Conservation (phyloP, 2,113 vertebrate species). For the Mesembrinibis cayennensis region DNA sequence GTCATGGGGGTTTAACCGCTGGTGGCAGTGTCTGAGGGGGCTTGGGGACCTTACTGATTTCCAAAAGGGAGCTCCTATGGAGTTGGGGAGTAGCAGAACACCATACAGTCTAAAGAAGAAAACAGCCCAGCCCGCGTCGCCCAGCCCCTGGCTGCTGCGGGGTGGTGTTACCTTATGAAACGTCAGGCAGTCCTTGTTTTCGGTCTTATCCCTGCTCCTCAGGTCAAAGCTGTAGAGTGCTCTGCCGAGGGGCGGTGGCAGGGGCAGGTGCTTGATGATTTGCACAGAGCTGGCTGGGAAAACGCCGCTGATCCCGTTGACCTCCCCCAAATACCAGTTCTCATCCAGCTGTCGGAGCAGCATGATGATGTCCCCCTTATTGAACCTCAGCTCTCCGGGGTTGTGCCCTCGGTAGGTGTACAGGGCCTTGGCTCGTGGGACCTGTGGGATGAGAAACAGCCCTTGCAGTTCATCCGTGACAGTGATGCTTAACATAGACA, state of each 20-base stretch:
- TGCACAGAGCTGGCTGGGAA: constrained; percentile 76
- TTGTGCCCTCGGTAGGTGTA: constrained; percentile 76
- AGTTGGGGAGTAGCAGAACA: not conserved
- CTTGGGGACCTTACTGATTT: not conserved
- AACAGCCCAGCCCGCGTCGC: not conserved
- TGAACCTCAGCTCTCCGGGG: constrained; percentile 79
- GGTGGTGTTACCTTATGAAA: constrained; percentile 80
- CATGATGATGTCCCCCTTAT: constrained; percentile 77
- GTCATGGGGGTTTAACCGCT: rapidly evolving
- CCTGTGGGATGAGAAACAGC: constrained; percentile 69
- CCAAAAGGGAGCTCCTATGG: not conserved
- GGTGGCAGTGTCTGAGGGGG: not conserved
- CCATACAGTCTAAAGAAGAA: not conserved
- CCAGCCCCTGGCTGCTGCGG: not conserved
- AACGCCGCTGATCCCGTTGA: constrained; percentile 71
- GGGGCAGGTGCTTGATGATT: constrained; percentile 76
- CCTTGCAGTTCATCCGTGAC: not conserved
- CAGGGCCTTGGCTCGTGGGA: constrained; percentile 77
- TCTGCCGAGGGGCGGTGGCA: constrained; percentile 78
- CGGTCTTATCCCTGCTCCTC: constrained; percentile 73
- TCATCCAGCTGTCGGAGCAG: constrained; percentile 81
- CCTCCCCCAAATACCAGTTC: constrained; percentile 81
- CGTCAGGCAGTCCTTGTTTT: constrained; percentile 77
- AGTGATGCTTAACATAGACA: not conserved
- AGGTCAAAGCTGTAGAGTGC: constrained; percentile 83